Conservation (phyloP, 2,888 invertebrate species). For the Ichneumon xanthorius region DNA sequence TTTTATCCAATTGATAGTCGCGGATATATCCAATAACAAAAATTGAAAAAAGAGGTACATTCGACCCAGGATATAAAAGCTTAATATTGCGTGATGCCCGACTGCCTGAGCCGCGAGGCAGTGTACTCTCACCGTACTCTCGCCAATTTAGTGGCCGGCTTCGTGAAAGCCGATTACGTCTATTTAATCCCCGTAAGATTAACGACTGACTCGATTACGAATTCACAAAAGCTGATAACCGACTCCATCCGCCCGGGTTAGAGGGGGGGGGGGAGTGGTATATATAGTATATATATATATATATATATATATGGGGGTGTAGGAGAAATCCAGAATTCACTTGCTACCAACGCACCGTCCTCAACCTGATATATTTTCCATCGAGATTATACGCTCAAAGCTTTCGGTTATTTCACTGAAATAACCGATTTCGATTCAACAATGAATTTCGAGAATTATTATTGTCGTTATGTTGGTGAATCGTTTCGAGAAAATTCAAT, state of each 20-base stretch:
- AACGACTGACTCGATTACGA: slow-evolving; percentile 70
- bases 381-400: slow-evolving; percentile 38
- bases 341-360: slow-evolving; percentile 41
- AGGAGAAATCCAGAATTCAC: slow-evolving; percentile 59
- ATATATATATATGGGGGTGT: background rate
- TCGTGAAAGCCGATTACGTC: slow-evolving; percentile 72
- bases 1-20: background rate
- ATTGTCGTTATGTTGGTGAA: slow-evolving; percentile 41
- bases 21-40: background rate
- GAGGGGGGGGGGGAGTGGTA: background rate
- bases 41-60: slow-evolving; percentile 13
- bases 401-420: slow-evolving; percentile 41
- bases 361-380: slow-evolving; percentile 52
- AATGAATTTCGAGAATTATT: slow-evolving; percentile 40
- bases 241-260: slow-evolving; percentile 30
- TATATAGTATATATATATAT: background rate
- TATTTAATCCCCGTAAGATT: slow-evolving; percentile 72
- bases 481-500: slow-evolving; percentile 38
- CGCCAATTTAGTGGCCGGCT: slow-evolving; percentile 68
- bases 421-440: slow-evolving; percentile 38
- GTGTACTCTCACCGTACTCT: slow-evolving; percentile 42
- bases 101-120: slow-evolving; percentile 30
- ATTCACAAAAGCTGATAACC: slow-evolving; percentile 72
- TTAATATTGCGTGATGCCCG: slow-evolving; percentile 32
- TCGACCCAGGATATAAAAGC: slow-evolving; percentile 34